Percentiles rank a stretch among this genome's conserved stretches.
Conservation (phyloP, 2,797 vertebrate genomes). For the Danio kyathit region DNA sequence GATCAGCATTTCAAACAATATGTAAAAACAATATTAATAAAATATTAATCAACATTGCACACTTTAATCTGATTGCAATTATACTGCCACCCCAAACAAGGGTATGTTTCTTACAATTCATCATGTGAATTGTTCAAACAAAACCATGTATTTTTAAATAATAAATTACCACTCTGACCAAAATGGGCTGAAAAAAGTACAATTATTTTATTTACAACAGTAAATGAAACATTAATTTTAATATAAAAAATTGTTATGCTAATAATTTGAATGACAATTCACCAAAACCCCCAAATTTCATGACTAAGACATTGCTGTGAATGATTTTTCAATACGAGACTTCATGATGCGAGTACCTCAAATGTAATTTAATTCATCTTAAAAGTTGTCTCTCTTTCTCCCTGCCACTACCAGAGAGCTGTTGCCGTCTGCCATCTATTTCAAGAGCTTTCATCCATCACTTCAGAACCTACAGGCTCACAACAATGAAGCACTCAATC, state of each 20-base stretch:
- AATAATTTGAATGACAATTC: background rate
- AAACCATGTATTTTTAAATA: too few species aligned
- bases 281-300: background rate
- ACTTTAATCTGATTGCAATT: background rate
- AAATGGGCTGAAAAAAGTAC: too few species aligned
- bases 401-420: conserved; percentile 1
- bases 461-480: conserved; percentile 21
- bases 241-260: background rate
- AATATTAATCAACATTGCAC: background rate
- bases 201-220: too few species aligned
- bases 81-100: background rate
- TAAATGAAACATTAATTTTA: too few species aligned
- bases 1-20: too few species aligned
- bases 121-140: too few species aligned
- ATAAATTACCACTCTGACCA: too few species aligned
- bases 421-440: background rate
- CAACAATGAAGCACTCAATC: conserved; percentile 30
- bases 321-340: background rate
- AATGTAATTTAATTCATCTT: conserved; percentile 6
- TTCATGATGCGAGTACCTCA: background rate
- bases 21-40: background rate
- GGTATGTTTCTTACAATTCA: background rate
- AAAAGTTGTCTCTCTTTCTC: conserved; percentile 1
- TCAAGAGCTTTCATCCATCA: conserved; percentile 38
- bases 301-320: background rate